These are phyloP conservation scores for Pipistrellus kuhlii DNA, from an alignment of 2,797 vertebrate species.

Conservation along the genomic window DNA sequence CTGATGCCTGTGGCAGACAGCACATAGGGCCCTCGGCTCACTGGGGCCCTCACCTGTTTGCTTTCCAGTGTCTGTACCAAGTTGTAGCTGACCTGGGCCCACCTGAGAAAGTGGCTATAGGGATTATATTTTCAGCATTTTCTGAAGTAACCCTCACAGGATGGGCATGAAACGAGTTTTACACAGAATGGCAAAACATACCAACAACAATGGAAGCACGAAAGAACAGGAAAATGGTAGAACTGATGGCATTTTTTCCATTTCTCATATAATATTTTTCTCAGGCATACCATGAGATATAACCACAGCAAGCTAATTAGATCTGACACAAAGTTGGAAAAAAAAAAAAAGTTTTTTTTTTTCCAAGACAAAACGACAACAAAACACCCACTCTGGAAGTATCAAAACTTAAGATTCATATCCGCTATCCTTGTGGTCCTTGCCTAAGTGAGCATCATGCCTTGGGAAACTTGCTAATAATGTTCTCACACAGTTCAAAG, in stretches of 20 bases:
- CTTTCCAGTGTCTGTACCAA: not conserved
- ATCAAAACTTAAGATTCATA: not conserved
- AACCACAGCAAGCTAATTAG: not conserved
- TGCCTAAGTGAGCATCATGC: not conserved
- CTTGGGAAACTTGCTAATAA: slow-evolving; percentile 24
- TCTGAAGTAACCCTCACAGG: not conserved
- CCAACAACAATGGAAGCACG: not conserved
- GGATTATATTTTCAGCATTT: slow-evolving; percentile 12
- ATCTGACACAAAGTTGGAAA: not conserved
- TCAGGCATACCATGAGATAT: not conserved
- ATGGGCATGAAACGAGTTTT: not conserved
- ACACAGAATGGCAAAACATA: not conserved
- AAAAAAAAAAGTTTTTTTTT: not conserved
- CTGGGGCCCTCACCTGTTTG: not conserved
- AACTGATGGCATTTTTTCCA: not conserved
- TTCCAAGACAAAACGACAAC: not conserved
- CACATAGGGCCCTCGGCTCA: not conserved
- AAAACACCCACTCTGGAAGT: not conserved
- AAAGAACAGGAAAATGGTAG: not conserved
- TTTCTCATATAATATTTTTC: not conserved
- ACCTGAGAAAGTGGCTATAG: not conserved
- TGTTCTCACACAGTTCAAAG: not conserved
- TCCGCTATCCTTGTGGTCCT: not conserved
- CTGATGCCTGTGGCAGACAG: fast-evolving
- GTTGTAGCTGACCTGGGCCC: not conserved